Conservation (phyloP, 2,888 invertebrate species). For the Laspeyria flexula region DNA sequence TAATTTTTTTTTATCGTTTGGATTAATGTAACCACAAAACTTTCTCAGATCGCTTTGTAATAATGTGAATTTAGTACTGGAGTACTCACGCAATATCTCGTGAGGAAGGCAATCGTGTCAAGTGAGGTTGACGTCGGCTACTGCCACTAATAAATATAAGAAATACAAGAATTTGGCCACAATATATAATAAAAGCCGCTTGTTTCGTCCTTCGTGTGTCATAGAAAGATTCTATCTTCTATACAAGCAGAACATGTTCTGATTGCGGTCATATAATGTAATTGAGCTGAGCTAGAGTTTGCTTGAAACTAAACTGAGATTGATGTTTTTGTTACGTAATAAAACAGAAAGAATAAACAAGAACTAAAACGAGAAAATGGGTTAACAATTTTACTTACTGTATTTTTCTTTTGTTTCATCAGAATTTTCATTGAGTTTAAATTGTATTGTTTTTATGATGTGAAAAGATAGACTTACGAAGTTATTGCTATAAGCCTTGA, state of each 20-base stretch:
- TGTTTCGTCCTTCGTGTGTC: conserved; percentile 7
- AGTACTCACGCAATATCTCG: conserved; percentile 36
- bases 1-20: background rate
- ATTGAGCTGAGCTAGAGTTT: background rate
- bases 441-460: no score
- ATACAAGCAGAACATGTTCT: background rate
- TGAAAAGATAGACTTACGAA: no score
- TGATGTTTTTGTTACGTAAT: no score
- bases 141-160: conserved; percentile 13
- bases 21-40: no score
- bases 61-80: conserved; percentile 26
- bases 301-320: background rate
- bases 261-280: background rate
- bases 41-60: conserved; percentile 8
- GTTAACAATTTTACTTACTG: no score
- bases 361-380: no score
- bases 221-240: conserved; percentile 4
- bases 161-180: conserved; percentile 9
- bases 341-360: no score
- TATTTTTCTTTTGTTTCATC: no score
- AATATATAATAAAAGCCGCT: conserved; percentile 7
- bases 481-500: no score
- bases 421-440: no score
- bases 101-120: conserved; percentile 21
- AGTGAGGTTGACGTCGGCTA: conserved; percentile 21